Conservation (phyloP, 2,888 invertebrate species). For the Hyppa rectilinea region DNA sequence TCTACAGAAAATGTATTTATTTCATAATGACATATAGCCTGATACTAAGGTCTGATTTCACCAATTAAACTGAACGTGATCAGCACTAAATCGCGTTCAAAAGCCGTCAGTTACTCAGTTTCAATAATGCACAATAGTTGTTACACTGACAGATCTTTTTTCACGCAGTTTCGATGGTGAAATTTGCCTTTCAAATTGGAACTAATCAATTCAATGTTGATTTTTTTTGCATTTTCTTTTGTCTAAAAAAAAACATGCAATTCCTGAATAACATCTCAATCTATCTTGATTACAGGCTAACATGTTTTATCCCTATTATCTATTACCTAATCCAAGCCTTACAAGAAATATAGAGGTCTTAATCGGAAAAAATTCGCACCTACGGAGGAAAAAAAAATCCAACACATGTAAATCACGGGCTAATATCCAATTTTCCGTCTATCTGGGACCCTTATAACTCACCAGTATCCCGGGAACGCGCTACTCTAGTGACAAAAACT, state of each 20-base stretch:
- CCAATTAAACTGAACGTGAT: too few relatives aligned
- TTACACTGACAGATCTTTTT: too few relatives aligned
- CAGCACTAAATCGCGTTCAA: too few relatives aligned
- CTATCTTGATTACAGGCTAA: neutral
- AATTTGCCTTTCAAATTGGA: too few relatives aligned
- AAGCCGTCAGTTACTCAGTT: too few relatives aligned
- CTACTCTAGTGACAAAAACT: slow-evolving; percentile 73
- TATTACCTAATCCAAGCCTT: slow-evolving; percentile 3
- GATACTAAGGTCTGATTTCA: too few relatives aligned
- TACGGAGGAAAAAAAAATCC: slow-evolving; percentile 63
- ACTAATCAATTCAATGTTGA: too few relatives aligned
- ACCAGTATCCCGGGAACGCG: slow-evolving; percentile 63
- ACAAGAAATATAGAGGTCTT: slow-evolving; percentile 43
- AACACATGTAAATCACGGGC: slow-evolving; percentile 71
- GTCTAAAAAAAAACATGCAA: neutral
- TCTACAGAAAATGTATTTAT: too few relatives aligned
- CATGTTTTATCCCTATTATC: slow-evolving; percentile 5
- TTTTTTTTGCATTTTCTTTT: too few relatives aligned
- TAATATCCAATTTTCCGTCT: slow-evolving; percentile 74
- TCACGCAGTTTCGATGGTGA: too few relatives aligned
- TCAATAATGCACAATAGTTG: too few relatives aligned
- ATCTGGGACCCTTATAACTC: slow-evolving; percentile 74
- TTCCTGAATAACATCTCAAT: neutral
- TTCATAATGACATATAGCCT: too few relatives aligned
- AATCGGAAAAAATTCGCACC: slow-evolving; percentile 59